phyloP scores from a whole-genome alignment of 2,797 vertebrate species.

The Clamator glandarius region DNA sequence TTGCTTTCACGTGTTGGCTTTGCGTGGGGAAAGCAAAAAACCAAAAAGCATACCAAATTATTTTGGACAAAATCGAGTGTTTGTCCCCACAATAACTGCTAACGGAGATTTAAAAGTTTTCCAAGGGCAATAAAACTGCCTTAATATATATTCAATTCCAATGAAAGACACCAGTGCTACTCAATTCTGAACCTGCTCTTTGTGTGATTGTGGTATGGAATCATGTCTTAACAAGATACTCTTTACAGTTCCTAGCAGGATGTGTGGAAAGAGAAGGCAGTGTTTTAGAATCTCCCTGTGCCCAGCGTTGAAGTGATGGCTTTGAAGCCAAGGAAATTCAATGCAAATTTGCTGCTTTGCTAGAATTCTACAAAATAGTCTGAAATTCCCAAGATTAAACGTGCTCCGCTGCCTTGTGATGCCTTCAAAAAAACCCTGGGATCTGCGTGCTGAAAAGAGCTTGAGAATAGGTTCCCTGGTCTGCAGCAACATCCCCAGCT shows the following conservation, averaged over 20 bases:
- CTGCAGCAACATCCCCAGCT: not conserved
- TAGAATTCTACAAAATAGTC: not conserved
- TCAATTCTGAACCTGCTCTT: not conserved
- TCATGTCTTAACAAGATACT: not conserved
- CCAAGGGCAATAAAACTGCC: conserved; percentile 19
- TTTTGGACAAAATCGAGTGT: not conserved
- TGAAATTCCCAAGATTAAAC: not conserved
- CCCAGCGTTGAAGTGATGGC: not conserved
- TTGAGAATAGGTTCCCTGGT: not conserved
- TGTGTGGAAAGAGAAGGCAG: not conserved
- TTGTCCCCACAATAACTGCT: not conserved
- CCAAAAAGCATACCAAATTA: not conserved
- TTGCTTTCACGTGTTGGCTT: not conserved
- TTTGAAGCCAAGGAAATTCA: conserved; percentile 17
- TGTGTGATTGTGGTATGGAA: not conserved
- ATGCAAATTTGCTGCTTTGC: not conserved
- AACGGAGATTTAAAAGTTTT: not conserved
- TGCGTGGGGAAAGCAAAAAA: not conserved
- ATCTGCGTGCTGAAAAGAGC: not conserved
- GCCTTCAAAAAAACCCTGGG: conserved; percentile 17
- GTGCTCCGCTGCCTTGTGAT: not conserved
- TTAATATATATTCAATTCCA: not conserved
- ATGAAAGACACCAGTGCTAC: not conserved
- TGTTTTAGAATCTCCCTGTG: not conserved
- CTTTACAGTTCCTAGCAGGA: not conserved